Conservation (phyloP, 2,113 vertebrate genomes). For the Heterocephalus glaber region DNA sequence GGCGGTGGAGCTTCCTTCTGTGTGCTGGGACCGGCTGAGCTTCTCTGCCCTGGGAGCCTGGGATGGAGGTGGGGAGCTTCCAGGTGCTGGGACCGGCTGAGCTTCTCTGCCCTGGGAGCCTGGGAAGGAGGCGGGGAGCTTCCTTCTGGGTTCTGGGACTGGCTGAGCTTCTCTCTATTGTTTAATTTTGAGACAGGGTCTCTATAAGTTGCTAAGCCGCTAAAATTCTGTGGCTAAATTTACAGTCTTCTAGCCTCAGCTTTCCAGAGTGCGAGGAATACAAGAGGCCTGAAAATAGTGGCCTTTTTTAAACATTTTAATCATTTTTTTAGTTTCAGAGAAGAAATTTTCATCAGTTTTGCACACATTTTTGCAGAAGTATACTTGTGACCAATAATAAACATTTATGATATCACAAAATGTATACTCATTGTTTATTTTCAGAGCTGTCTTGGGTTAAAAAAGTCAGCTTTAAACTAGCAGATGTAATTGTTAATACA, state of each 20-base stretch:
- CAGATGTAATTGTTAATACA: background rate
- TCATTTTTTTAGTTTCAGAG: slow-evolving; percentile 21
- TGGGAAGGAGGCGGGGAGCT: too few relatives aligned
- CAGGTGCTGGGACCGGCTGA: too few relatives aligned
- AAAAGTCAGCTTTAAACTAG: background rate
- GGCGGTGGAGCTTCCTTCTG: too few relatives aligned
- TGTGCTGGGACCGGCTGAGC: too few relatives aligned
- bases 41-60: too few relatives aligned
- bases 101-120: too few relatives aligned
- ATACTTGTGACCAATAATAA: background rate
- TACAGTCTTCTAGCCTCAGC: background rate
- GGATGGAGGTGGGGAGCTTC: too few relatives aligned
- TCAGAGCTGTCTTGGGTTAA: background rate
- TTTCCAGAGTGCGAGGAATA: background rate
- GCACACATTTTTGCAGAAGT: background rate
- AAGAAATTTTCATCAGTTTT: background rate
- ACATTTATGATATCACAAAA: background rate
- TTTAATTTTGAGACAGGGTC: background rate
- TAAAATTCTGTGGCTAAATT: background rate
- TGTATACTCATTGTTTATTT: background rate
- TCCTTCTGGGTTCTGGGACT: too few relatives aligned
- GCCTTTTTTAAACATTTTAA: background rate
- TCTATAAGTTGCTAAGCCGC: background rate
- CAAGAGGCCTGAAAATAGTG: background rate
- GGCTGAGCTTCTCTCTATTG: too few relatives aligned